Evolutionary conservation across 2,888 invertebrate species (phyloP).

Genomic region (Coenonympha glycerion): DNA sequence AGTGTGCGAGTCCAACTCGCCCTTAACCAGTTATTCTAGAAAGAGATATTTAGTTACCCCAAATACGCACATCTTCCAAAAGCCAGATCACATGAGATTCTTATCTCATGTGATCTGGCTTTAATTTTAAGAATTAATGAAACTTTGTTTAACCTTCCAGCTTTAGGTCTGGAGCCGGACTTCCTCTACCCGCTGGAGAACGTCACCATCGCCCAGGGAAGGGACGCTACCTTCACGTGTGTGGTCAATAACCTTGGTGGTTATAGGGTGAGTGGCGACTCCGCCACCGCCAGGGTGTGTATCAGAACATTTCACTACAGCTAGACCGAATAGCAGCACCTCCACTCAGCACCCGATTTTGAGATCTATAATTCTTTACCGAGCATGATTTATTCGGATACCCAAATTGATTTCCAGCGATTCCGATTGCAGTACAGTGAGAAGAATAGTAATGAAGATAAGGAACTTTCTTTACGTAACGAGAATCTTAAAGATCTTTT

Average conservation of each 20-base stretch:
- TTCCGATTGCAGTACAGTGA: conserved; percentile 15
- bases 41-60: no score
- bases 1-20: no score
- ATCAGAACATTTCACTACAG: conserved; percentile 75
- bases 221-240: conserved; percentile 89
- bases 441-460: conserved; percentile 22
- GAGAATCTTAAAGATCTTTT: neutral
- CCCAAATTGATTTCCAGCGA: conserved; percentile 15
- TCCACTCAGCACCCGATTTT: conserved; percentile 56
- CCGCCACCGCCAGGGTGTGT: conserved; percentile 90
- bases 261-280: conserved; percentile 94
- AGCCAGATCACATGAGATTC: no score
- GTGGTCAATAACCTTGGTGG: conserved; percentile 89
- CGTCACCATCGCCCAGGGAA: conserved; percentile 87
- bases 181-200: conserved; percentile 87
- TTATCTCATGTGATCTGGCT: no score
- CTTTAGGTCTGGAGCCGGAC: conserved; percentile 85
- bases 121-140: no score
- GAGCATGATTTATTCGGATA: conserved; percentile 12
- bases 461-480: conserved; percentile 4
- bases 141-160: conserved; percentile 64
- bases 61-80: no score
- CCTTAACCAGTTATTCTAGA: no score
- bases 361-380: conserved; percentile 60
- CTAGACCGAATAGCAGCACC: conserved; percentile 67